A percentile compares a stretch with the other conserved stretches of the same genome.
These are phyloP conservation scores for Euura lappo DNA, from an alignment of 1,140 invertebrate species.

Conservation along the genomic window DNA sequence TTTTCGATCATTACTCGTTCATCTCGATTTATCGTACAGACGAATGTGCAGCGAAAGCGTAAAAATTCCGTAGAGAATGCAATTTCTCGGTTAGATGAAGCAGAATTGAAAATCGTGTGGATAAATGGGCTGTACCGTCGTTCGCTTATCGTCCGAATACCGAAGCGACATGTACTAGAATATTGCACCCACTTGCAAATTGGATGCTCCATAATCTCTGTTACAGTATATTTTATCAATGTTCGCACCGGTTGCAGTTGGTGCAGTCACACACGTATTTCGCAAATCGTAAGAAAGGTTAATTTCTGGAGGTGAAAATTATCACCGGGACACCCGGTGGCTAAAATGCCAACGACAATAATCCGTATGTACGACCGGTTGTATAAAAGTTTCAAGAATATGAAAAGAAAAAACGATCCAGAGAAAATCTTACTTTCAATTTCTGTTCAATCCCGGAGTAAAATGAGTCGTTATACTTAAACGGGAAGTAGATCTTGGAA, in stretches of 20 bases:
- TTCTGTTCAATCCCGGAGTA: too few relatives aligned
- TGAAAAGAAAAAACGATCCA: too few relatives aligned
- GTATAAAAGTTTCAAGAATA: too few relatives aligned
- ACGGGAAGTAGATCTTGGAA: not conserved
- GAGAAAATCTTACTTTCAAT: too few relatives aligned
- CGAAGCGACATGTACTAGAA: not conserved
- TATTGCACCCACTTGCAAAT: constrained; percentile 4
- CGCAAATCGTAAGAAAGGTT: too few relatives aligned
- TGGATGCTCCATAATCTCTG: not conserved
- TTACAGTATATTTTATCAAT: not conserved
- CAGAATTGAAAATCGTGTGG: not conserved
- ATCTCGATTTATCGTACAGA: too few relatives aligned
- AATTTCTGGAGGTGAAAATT: not conserved
- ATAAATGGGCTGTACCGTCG: constrained; percentile 1
- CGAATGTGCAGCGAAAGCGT: too few relatives aligned
- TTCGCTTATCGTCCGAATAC: not conserved
- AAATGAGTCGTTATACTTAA: too few relatives aligned
- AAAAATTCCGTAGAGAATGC: not conserved
- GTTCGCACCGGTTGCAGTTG: not conserved
- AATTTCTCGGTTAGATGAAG: not conserved
- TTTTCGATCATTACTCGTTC: too few relatives aligned
- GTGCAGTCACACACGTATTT: too few relatives aligned
- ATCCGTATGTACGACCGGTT: too few relatives aligned
- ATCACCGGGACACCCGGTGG: not conserved
- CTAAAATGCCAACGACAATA: too few relatives aligned